Evolutionary conservation across 2,797 vertebrate species (phyloP).

Genomic region (Cirrhinus molitorella): DNA sequence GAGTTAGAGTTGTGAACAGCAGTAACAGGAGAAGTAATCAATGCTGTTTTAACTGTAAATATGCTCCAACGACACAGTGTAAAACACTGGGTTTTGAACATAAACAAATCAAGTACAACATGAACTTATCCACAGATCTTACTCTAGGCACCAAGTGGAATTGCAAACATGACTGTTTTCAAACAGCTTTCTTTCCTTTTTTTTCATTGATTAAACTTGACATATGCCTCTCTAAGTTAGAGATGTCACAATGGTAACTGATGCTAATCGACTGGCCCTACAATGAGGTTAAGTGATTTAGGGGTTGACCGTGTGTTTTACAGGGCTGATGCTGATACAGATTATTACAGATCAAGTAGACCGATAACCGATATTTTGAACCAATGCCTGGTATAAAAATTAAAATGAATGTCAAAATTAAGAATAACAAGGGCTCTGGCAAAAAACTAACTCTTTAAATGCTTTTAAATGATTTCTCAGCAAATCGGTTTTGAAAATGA

Average conservation of each 20-base stretch:
- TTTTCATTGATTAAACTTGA: neutral
- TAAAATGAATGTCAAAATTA: no score
- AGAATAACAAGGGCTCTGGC: no score
- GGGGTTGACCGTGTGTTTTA: no score
- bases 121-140: no score
- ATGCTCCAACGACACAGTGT: neutral
- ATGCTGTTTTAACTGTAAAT: neutral
- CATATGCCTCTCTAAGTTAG: neutral
- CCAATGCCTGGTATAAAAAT: no score
- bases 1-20: conserved; percentile 6
- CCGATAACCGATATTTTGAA: no score
- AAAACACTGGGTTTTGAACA: neutral
- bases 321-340: no score
- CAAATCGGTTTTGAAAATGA: no score
- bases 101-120: neutral
- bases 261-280: neutral
- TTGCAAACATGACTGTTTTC: neutral
- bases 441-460: no score
- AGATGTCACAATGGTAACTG: no score
- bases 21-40: conserved; percentile 11
- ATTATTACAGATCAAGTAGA: no score
- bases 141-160: neutral
- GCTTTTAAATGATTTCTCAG: no score
- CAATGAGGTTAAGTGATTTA: neutral
- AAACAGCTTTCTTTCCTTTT: neutral